These are phyloP conservation scores for Gibbula magus DNA, from an alignment of 2,888 invertebrate species.

Conservation along the genomic window DNA sequence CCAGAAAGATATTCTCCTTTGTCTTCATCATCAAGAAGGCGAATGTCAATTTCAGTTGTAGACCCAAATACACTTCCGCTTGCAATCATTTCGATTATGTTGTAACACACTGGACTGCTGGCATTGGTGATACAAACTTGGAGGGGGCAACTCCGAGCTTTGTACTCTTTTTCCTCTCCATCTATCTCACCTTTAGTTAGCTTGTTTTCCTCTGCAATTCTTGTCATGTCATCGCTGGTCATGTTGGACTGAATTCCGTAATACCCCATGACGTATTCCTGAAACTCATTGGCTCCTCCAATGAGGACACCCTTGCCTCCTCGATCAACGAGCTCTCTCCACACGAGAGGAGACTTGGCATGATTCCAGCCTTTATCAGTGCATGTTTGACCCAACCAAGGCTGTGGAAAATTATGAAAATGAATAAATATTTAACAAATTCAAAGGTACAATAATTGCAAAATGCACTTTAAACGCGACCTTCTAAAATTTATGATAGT, in stretches of 20 bases:
- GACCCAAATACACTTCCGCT: conserved; percentile 69
- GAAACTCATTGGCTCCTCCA: conserved; percentile 75
- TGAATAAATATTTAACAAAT: too few relatives aligned
- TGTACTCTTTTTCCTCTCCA: conserved; percentile 58
- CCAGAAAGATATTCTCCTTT: conserved; percentile 56
- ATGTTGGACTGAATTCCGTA: conserved; percentile 71
- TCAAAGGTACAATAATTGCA: too few relatives aligned
- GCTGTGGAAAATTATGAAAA: conserved; percentile 50
- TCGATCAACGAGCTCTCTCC: conserved; percentile 75
- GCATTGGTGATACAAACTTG: conserved; percentile 72
- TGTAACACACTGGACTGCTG: conserved; percentile 60
- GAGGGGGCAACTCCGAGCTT: conserved; percentile 61
- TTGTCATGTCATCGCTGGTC: conserved; percentile 66
- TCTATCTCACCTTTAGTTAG: conserved; percentile 63
- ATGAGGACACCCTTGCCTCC: conserved; percentile 75
- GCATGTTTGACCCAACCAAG: conserved; percentile 69
- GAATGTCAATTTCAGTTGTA: conserved; percentile 62
- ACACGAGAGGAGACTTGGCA: conserved; percentile 73
- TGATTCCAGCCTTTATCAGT: conserved; percentile 70
- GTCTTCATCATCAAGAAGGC: conserved; percentile 57
- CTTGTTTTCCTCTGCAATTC: conserved; percentile 69
- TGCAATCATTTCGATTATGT: conserved; percentile 57
- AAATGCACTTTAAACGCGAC: too few relatives aligned
- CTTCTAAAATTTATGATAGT: too few relatives aligned
- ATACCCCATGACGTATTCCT: conserved; percentile 72